Percentiles rank a stretch among this genome's conserved stretches.
Evolutionary conservation across 2,113 vertebrate genomes (phyloP).

Genomic region (Pseudolaguvia tuberculata): DNA sequence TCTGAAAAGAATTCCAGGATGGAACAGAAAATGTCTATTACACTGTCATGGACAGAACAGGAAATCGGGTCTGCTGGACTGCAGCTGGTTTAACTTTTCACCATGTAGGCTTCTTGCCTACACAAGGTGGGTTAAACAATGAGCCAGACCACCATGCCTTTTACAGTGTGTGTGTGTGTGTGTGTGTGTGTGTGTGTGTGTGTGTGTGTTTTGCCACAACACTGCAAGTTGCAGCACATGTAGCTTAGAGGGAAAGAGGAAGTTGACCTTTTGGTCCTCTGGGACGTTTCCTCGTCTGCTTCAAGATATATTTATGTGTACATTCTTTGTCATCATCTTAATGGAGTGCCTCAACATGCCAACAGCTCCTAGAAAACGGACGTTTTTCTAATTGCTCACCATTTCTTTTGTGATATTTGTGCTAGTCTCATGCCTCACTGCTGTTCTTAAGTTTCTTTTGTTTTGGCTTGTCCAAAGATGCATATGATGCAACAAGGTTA

Average conservation of each 20-base stretch:
- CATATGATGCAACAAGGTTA: neutral
- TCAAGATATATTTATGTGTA: conserved; percentile 33
- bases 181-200: too few species aligned
- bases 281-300: conserved; percentile 12
- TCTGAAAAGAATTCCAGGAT: neutral
- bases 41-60: neutral
- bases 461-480: conserved; percentile 9
- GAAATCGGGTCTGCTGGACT: neutral
- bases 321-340: conserved; percentile 57
- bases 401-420: conserved; percentile 17
- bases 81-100: conserved; percentile 16
- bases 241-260: conserved; percentile 41
- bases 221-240: conserved; percentile 21
- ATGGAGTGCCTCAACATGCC: conserved; percentile 54
- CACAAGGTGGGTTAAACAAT: conserved; percentile 30
- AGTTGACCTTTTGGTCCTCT: conserved; percentile 39
- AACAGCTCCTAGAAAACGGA: conserved; percentile 36
- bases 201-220: conserved; percentile 6
- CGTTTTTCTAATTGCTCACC: conserved; percentile 20
- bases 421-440: conserved; percentile 3
- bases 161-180: too few species aligned
- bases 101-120: conserved; percentile 16
- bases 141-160: conserved; percentile 4
- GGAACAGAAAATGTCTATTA: neutral
- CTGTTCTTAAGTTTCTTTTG: conserved; percentile 22